Conservation (phyloP, 2,888 invertebrate genomes). For the Crepidodera aurea region DNA sequence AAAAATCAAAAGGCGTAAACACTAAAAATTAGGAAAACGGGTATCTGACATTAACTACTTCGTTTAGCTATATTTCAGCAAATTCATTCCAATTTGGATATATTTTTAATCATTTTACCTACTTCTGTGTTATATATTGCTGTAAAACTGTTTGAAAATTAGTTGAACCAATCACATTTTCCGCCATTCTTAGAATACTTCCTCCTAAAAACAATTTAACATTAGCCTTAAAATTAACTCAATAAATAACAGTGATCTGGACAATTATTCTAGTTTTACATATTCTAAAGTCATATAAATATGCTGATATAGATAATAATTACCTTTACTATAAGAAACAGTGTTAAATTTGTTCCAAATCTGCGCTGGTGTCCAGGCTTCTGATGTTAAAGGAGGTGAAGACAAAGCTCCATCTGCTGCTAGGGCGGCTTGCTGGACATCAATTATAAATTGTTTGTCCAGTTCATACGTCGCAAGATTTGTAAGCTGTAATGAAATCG, state of each 20-base stretch:
- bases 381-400: slow-evolving; percentile 68
- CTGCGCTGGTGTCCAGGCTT: slow-evolving; percentile 66
- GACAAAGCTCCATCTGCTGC: slow-evolving; percentile 65
- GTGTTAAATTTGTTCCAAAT: slow-evolving; percentile 71
- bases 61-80: too few relatives aligned
- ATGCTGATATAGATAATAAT: too few relatives aligned
- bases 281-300: too few relatives aligned
- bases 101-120: too few relatives aligned
- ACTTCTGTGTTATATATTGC: slow-evolving; percentile 66
- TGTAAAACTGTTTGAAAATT: slow-evolving; percentile 66
- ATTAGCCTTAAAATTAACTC: neutral
- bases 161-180: slow-evolving; percentile 66
- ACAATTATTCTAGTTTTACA: too few relatives aligned
- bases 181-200: slow-evolving; percentile 70
- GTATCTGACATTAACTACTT: too few relatives aligned
- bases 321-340: slow-evolving; percentile 60
- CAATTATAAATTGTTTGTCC: slow-evolving; percentile 73
- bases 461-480: slow-evolving; percentile 59
- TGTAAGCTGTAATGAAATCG: slow-evolving; percentile 27
- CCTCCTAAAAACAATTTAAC: slow-evolving; percentile 51
- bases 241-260: neutral
- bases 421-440: slow-evolving; percentile 73
- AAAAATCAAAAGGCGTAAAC: slow-evolving; percentile 65
- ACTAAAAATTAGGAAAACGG: too few relatives aligned
- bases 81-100: too few relatives aligned